Conservation (phyloP, 2,888 invertebrate species). For the Pachycephus smyrnensis region DNA sequence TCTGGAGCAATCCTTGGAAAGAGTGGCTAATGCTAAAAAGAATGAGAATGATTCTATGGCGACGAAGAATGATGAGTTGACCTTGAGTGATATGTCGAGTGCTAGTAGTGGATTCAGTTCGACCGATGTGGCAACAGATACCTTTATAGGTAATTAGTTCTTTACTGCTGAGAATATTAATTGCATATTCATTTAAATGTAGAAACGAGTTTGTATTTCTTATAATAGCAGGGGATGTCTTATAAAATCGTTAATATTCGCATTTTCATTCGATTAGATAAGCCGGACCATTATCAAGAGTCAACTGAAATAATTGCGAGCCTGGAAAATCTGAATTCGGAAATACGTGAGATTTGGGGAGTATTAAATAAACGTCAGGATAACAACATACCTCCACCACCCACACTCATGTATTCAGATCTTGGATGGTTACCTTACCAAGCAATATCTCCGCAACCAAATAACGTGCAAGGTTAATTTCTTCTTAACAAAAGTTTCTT, state of each 20-base stretch:
- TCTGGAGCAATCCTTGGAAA: slow-evolving; percentile 81
- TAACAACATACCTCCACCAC: slow-evolving; percentile 68
- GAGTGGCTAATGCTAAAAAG: slow-evolving; percentile 69
- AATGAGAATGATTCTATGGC: slow-evolving; percentile 52
- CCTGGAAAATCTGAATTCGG: slow-evolving; percentile 77
- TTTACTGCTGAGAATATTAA: neutral
- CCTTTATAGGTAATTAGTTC: slow-evolving; percentile 55
- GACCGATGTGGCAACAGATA: slow-evolving; percentile 75
- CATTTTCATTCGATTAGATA: slow-evolving; percentile 44
- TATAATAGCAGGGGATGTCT: neutral
- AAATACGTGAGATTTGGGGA: slow-evolving; percentile 79
- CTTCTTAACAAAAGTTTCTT: neutral
- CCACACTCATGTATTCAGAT: slow-evolving; percentile 71
- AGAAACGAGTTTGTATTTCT: neutral
- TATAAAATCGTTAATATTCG: neutral
- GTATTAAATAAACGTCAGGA: slow-evolving; percentile 74
- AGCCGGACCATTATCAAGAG: slow-evolving; percentile 72
- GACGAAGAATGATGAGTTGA: slow-evolving; percentile 71
- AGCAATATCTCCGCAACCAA: slow-evolving; percentile 51
- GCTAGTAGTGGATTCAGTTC: slow-evolving; percentile 76
- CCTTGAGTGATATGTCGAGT: slow-evolving; percentile 75
- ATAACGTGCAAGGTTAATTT: slow-evolving; percentile 51
- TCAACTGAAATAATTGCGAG: slow-evolving; percentile 78
- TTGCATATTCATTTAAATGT: neutral
- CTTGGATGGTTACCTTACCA: slow-evolving; percentile 69